Evolutionary conservation across 2,888 invertebrate species (phyloP), one percentile per base, ranked within the genome.

Genomic region (Volucella inflata): DNA sequence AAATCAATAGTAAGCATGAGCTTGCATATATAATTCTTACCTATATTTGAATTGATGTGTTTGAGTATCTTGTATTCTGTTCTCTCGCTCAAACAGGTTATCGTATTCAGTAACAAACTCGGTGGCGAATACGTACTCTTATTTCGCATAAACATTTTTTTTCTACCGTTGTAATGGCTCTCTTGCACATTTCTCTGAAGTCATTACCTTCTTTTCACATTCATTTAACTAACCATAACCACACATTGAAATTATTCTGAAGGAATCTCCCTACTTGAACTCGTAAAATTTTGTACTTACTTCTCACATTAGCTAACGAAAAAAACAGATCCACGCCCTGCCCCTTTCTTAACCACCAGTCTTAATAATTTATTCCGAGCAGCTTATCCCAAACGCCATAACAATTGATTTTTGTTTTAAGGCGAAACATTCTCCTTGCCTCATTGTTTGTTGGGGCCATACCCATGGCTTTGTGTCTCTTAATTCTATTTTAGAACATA

Each of bases 391-490:
- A 72, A 78, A 83, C 82, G 82, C 82, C 82, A 83, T 78, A 67
- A 83, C 72, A 83, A 78, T 78, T 68, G 72, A 68, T 70, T 83
- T 70, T 79, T 79, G 38, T 74, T 78, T 83, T 59, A 62, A 78
- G 46, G 55, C 55, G 62, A 62, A 55, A 51, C 38, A 50, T 74
- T 78, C 70, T 40, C 40, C 40, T 51, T 16, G 62, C 17, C 38
- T 50, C 64, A 62, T 62, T 60, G 53, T 46, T 62, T 36, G 55
- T 57, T 78, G 42, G 30, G n/a, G n/a, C 12, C 40, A 11, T 11
- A 46, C 21, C n/a, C 21, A 36, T 12, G 50, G 3, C 30, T 46
- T 68, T 21, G 8, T 50, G 14, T 68, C 30, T 64, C 10, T 60
- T 70, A 8, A 40, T 14, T 57, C 36, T 59, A 10, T n/a, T 62